A percentile compares a stretch with the other conserved stretches of the same genome.
Conservation (phyloP, 2,797 vertebrate species). For the Paedocypris micromegethes region DNA sequence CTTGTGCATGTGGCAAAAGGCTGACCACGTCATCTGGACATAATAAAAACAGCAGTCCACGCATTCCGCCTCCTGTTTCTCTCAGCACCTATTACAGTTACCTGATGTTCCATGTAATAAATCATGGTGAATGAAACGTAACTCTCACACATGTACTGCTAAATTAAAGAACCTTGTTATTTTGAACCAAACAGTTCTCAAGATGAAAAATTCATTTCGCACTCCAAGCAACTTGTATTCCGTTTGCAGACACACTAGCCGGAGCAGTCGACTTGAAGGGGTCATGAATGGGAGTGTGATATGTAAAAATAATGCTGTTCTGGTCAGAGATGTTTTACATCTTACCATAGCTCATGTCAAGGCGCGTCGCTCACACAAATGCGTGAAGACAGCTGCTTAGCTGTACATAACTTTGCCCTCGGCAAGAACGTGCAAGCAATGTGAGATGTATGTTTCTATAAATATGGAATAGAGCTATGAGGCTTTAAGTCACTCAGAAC, state of each 20-base stretch:
- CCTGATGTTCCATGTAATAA: conserved; percentile 17
- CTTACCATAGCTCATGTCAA: conserved; percentile 20
- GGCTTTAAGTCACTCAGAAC: conserved; percentile 15
- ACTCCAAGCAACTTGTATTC: too few species aligned
- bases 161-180: too few species aligned
- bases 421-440: conserved; percentile 35
- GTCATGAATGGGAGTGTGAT: conserved; percentile 22
- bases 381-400: conserved; percentile 31
- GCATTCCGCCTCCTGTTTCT: conserved; percentile 1
- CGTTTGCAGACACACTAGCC: too few species aligned
- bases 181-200: too few species aligned
- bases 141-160: not conserved
- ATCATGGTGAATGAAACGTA: not conserved
- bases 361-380: conserved; percentile 29
- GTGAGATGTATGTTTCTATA: conserved; percentile 33
- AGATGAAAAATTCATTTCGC: too few species aligned
- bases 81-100: conserved; percentile 10
- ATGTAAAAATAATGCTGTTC: conserved; percentile 32
- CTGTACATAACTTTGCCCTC: conserved; percentile 30
- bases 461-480: conserved; percentile 41
- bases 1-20: conserved; percentile 27
- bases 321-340: conserved; percentile 28
- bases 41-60: conserved; percentile 20
- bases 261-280: not conserved
- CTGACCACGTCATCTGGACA: conserved; percentile 24